Evolutionary conservation across 2,797 vertebrate species (phyloP).

Genomic region (Ispidina picta): DNA sequence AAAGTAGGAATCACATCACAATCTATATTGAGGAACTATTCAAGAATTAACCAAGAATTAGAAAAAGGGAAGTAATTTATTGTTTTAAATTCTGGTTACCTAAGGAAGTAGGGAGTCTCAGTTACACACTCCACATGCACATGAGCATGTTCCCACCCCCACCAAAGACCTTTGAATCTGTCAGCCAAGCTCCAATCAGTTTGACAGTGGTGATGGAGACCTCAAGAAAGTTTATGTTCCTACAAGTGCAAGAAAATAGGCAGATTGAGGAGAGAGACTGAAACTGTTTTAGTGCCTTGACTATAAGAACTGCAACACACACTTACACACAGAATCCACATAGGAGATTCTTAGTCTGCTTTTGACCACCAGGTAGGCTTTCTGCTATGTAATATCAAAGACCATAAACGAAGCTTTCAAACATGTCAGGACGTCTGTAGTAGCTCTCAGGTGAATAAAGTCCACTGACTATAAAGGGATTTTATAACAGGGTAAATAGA

Average conservation of each 20-base stretch:
- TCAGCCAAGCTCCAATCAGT: neutral
- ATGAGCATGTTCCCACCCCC: neutral
- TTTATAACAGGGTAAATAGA: neutral
- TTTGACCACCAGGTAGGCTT: neutral
- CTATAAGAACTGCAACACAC: neutral
- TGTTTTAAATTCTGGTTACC: neutral
- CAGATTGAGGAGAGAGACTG: neutral
- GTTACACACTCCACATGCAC: neutral
- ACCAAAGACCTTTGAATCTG: neutral
- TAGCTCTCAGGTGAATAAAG: neutral
- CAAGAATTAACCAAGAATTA: neutral
- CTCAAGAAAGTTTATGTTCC: neutral
- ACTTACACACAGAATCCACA: neutral
- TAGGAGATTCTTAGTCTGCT: neutral
- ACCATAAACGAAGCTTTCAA: neutral
- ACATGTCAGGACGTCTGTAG: neutral
- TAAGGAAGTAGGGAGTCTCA: neutral
- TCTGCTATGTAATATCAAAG: neutral
- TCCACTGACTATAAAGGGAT: neutral
- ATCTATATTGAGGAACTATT: neutral
- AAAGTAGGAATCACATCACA: neutral
- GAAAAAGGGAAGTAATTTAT: neutral
- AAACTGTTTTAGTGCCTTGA: neutral
- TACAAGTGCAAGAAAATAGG: neutral
- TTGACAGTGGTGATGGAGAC: neutral